These are phyloP conservation scores for Phrynosoma blainvillii DNA, from an alignment of 2,113 vertebrate genomes.

Conservation along the genomic window DNA sequence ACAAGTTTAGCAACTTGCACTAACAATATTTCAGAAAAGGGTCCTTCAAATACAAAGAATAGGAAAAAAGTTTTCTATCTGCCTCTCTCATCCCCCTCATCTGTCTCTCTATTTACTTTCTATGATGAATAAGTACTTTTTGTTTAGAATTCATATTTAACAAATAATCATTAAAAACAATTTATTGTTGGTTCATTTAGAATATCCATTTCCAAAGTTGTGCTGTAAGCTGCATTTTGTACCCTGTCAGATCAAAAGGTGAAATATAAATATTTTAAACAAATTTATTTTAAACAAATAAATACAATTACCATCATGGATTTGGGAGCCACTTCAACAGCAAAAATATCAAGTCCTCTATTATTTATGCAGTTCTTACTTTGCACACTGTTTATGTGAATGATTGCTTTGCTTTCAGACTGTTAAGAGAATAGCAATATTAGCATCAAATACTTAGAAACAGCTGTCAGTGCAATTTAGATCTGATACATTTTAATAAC, in stretches of 20 bases:
- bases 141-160: background rate
- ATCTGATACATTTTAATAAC: background rate
- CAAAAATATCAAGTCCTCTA: slow-evolving; percentile 86
- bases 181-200: background rate
- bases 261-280: background rate
- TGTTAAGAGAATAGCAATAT: slow-evolving; percentile 67
- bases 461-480: background rate
- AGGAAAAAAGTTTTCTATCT: background rate
- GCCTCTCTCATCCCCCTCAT: background rate
- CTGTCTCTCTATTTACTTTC: too few relatives aligned
- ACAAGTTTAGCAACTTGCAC: too few relatives aligned
- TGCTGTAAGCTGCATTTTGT: background rate
- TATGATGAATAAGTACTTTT: background rate
- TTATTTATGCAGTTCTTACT: slow-evolving; percentile 89
- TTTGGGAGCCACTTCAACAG: slow-evolving; percentile 89
- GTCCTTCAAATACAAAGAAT: background rate
- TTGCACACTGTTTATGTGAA: slow-evolving; percentile 90
- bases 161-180: background rate
- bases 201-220: background rate
- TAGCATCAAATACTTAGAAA: slow-evolving; percentile 4
- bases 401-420: slow-evolving; percentile 87
- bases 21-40: background rate
- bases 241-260: background rate
- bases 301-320: slow-evolving; percentile 82
- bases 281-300: background rate